Conservation (phyloP, 2,888 invertebrate genomes). For the Erebia palarica region DNA sequence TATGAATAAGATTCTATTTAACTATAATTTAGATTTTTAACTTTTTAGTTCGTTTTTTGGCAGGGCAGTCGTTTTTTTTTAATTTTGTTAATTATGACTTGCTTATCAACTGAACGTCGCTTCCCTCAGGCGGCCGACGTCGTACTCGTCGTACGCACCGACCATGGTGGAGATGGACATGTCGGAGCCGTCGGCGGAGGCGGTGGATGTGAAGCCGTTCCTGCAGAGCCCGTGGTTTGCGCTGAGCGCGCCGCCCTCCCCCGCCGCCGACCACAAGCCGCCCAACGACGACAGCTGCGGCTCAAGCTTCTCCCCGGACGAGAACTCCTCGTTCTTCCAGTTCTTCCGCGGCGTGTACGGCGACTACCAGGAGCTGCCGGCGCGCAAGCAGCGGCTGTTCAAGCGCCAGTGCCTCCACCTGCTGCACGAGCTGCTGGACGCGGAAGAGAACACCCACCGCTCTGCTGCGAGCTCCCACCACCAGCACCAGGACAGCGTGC, state of each 20-base stretch:
- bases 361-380: conserved; percentile 64
- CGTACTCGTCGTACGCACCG: conserved; percentile 53
- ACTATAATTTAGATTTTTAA: no score
- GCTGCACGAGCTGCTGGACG: conserved; percentile 67
- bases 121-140: conserved; percentile 51
- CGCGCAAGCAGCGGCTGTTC: conserved; percentile 60
- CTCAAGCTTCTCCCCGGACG: conserved; percentile 61
- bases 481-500: conserved; percentile 33
- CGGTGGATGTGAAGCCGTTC: conserved; percentile 51
- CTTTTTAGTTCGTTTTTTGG: no score
- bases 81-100: no score
- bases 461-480: conserved; percentile 9
- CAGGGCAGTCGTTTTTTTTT: no score
- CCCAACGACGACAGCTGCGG: conserved; percentile 53
- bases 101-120: neutral
- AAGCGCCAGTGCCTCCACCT: conserved; percentile 62
- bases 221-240: conserved; percentile 48
- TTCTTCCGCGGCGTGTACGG: conserved; percentile 70
- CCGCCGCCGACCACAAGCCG: conserved; percentile 38
- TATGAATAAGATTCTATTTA: no score
- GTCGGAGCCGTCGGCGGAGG: conserved; percentile 37
- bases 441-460: conserved; percentile 49
- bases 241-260: conserved; percentile 29
- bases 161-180: conserved; percentile 51
- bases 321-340: conserved; percentile 68